These are phyloP conservation scores for Phyllostomus hastatus DNA, from an alignment of 2,113 vertebrate species.

Conservation along the genomic window DNA sequence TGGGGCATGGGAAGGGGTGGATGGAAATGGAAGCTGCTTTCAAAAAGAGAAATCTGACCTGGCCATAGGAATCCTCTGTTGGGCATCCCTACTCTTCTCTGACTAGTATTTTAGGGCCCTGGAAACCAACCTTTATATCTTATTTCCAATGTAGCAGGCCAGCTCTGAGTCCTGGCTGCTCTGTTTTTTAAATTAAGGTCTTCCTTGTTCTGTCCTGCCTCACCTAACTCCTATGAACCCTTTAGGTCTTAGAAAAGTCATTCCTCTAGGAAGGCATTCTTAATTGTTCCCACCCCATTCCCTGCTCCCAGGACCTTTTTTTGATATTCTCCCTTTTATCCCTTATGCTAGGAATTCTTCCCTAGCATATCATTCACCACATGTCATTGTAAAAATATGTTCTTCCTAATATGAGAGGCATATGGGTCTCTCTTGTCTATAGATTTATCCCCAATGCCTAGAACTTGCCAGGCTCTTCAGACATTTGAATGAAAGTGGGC, in stretches of 20 bases:
- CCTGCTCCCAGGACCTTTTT: background rate
- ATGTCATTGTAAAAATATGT: background rate
- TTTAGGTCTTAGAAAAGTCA: background rate
- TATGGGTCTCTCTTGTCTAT: background rate
- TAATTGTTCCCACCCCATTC: background rate
- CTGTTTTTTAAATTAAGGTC: background rate
- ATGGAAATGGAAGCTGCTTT: background rate
- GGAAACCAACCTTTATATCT: background rate
- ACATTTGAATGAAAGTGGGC: background rate
- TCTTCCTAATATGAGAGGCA: background rate
- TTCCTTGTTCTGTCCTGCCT: background rate
- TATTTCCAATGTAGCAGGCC: rapidly evolving
- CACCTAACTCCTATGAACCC: background rate
- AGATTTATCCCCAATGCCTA: background rate
- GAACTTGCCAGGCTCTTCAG: background rate
- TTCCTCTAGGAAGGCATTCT: background rate
- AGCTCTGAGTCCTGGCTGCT: background rate
- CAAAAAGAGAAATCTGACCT: background rate
- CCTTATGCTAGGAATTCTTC: background rate
- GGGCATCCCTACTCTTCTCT: background rate
- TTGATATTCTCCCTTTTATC: background rate
- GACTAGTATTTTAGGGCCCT: background rate
- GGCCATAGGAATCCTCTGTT: rapidly evolving
- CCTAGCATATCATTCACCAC: background rate
- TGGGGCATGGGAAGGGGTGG: background rate